These are phyloP conservation scores for Eulithis prunata DNA, from an alignment of 2,888 invertebrate species.

Conservation along the genomic window DNA sequence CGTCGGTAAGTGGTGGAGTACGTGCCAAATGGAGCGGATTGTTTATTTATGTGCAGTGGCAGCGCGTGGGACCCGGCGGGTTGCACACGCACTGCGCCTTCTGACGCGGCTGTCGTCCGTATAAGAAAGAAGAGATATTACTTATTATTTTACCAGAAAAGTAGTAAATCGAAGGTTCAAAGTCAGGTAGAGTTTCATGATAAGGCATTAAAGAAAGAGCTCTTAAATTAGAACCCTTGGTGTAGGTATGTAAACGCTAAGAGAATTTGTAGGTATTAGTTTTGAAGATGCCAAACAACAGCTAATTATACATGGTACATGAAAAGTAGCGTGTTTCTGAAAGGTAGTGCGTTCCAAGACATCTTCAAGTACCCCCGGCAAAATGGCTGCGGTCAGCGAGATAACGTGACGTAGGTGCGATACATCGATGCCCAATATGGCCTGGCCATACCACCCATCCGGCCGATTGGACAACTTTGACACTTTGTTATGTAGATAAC, in stretches of 20 bases:
- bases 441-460: slow-evolving; percentile 18
- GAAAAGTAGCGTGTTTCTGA: background rate
- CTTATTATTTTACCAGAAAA: too few relatives aligned
- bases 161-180: too few relatives aligned
- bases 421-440: slow-evolving; percentile 30
- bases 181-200: too few relatives aligned
- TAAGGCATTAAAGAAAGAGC: too few relatives aligned
- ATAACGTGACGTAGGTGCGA: slow-evolving; percentile 40
- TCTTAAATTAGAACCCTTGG: too few relatives aligned
- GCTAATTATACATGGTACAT: background rate
- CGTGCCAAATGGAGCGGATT: slow-evolving; percentile 43
- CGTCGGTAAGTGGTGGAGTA: slow-evolving; percentile 41
- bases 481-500: slow-evolving; percentile 36
- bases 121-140: too few relatives aligned
- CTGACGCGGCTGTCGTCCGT: background rate
- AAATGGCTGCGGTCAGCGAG: slow-evolving; percentile 39
- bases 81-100: slow-evolving; percentile 27
- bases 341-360: slow-evolving; percentile 22
- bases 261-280: too few relatives aligned
- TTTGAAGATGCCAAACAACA: too few relatives aligned
- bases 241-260: background rate
- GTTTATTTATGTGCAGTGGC: slow-evolving; percentile 44
- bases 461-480: slow-evolving; percentile 41
- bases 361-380: slow-evolving; percentile 14
- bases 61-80: slow-evolving; percentile 26